These are phyloP conservation scores for Suricata suricatta DNA, from an alignment of 2,113 vertebrate species.

Conservation along the genomic window DNA sequence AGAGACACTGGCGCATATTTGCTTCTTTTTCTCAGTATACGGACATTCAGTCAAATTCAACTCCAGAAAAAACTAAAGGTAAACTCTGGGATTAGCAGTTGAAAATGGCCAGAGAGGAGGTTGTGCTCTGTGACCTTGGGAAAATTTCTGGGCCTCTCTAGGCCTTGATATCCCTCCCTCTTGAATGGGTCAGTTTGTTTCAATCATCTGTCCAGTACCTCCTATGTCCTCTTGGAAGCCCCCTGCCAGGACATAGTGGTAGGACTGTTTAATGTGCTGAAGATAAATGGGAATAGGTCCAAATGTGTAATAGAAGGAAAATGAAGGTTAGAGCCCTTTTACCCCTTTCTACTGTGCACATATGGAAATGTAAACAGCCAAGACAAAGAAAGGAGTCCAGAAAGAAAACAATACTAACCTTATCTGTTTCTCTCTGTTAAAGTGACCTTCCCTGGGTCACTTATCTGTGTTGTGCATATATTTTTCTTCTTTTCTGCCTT, in stretches of 20 bases:
- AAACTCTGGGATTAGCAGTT: not conserved
- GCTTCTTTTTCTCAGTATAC: not conserved
- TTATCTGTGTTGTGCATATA: rapidly evolving
- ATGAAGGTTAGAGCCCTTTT: not conserved
- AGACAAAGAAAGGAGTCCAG: not conserved
- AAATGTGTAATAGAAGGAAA: not conserved
- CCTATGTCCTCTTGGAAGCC: not conserved
- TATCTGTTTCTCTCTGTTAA: not conserved
- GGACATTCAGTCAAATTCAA: not conserved
- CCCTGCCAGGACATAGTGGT: not conserved
- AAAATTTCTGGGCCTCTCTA: not conserved
- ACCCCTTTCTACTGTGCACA: not conserved
- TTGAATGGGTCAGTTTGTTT: not conserved
- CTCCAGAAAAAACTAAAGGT: not conserved
- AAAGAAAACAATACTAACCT: not conserved
- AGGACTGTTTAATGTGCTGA: not conserved
- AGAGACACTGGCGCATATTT: not conserved
- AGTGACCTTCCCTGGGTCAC: not conserved
- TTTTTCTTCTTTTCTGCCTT: not conserved
- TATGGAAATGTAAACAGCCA: not conserved
- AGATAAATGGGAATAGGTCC: no score
- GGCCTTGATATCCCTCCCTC: not conserved
- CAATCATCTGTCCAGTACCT: not conserved
- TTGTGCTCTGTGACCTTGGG: not conserved
- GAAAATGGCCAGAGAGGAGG: not conserved